Conservation (phyloP, 2,113 vertebrate genomes). For the Scartelaos histophorus region DNA sequence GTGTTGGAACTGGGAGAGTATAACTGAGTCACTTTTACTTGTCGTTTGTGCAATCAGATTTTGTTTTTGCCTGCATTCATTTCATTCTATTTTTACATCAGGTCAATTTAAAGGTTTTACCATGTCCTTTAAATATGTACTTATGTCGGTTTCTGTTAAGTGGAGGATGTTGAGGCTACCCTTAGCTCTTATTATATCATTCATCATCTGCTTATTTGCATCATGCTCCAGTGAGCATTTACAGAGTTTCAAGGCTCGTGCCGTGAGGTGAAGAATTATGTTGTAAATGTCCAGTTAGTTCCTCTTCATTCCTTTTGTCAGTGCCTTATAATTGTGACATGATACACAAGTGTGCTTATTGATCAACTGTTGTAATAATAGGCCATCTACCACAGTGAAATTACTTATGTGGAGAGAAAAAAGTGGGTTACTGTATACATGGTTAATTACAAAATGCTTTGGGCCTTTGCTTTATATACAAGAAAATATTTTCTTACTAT, state of each 20-base stretch:
- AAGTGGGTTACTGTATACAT: background rate
- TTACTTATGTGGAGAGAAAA: background rate
- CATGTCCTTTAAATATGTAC: constrained; percentile 13
- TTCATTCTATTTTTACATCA: background rate
- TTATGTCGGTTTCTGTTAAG: constrained; percentile 49
- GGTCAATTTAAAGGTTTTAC: background rate
- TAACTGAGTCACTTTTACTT: constrained; percentile 7
- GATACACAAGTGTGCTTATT: constrained; percentile 21
- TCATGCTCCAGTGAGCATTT: background rate
- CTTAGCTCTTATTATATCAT: background rate
- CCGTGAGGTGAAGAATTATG: background rate
- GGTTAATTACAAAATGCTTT: background rate
- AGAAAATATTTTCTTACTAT: constrained; percentile 52
- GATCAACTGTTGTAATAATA: constrained; percentile 9
- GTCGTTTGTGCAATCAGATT: constrained; percentile 1
- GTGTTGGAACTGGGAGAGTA: constrained; percentile 12
- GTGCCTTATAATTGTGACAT: constrained; percentile 47
- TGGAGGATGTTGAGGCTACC: background rate
- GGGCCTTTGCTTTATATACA: constrained; percentile 44
- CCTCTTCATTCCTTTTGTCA: constrained; percentile 25
- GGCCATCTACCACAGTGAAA: background rate
- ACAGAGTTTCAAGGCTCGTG: constrained; percentile 3
- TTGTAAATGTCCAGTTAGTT: background rate
- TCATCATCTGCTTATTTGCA: background rate
- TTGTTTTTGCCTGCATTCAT: background rate